Evolutionary conservation across 92 coral and sea anemone species (phyloP).

Genomic region (Parazoanthus swiftii): DNA sequence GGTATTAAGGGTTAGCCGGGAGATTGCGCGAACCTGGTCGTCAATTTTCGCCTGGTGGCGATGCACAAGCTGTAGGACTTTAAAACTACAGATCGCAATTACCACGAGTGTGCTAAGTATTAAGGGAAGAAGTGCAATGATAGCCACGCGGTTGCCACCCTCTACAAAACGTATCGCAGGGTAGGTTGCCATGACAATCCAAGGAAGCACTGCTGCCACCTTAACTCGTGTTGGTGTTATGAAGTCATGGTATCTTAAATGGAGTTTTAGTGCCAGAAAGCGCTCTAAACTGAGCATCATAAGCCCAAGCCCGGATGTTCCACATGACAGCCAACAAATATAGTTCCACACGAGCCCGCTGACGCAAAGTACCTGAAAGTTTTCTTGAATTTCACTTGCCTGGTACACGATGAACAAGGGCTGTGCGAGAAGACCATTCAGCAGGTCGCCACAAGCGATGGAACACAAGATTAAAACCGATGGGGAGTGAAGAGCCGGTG

Average conservation of each 20-base stretch:
- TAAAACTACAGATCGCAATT: background rate
- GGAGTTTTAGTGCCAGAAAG: constrained; percentile 14
- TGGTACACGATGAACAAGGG: constrained; percentile 22
- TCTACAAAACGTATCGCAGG: constrained; percentile 6
- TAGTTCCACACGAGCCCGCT: constrained; percentile 33
- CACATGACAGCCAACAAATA: constrained; percentile 16
- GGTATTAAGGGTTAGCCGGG: background rate
- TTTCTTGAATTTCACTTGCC: constrained; percentile 8
- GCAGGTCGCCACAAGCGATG: constrained; percentile 24
- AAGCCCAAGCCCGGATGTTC: constrained; percentile 10
- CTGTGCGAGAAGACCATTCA: constrained; percentile 26
- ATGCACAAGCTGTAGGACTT: constrained; percentile 5
- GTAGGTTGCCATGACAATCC: constrained; percentile 4
- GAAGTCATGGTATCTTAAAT: constrained; percentile 18
- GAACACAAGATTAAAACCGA: background rate
- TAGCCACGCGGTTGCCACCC: background rate
- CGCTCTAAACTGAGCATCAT: constrained; percentile 11
- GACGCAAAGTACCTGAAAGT: constrained; percentile 5
- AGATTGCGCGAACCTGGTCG: constrained; percentile 1
- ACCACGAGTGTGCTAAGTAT: background rate
- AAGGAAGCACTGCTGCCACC: constrained; percentile 7
- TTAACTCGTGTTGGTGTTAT: constrained; percentile 4
- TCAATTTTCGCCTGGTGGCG: constrained; percentile 12
- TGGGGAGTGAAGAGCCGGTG: constrained; percentile 18
- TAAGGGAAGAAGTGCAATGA: background rate